Base-by-base conservation (phyloP, 2,797 vertebrate species). In the Megalops cyprinoides region DNA sequence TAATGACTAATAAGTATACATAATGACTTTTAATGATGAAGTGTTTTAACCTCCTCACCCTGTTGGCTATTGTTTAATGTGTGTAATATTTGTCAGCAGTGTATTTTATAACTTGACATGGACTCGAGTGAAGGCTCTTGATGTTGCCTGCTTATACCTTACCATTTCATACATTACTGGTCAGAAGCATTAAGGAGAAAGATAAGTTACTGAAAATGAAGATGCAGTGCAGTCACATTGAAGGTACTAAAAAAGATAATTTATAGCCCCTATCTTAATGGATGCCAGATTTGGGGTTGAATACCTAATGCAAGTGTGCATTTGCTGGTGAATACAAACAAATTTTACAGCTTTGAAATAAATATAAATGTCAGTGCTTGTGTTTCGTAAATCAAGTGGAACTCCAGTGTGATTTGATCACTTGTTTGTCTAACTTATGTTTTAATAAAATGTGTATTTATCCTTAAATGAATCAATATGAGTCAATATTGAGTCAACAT, bases 261-360 rank as follows among this genome's bases (percentile, higher is more conserved):
- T 94, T 94, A 95, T 94, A 91, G 92, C 88, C 90, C 90, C 88
- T 93, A 94, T 91, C 89, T 77, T 56, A 77, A 77, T 77, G 89
- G 89, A 92, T 87, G 90, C 80, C 88, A 91, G 91, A 91, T 93
- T 93, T 84, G 87, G 90, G 88, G 88, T 85, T 92, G 94, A 93
- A 94, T 95, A 82, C 90, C 84, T 93, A 93, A 94, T 92, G 84
- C 91, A 89, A 80, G 84, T 82, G 82, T 86, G 92, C 93, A 94
- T 91, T 93, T 93, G 90, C 90, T 92, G 89, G 88, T 31, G 93
- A 92, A 94, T 95, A 94, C 92, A 93, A 93, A 95, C 95, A 89
- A 92, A 92, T 88, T 89, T 87, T 89, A 86, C 86, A 79, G 55
- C 53, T 69, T 39, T 77, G 65, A n/a, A n/a, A 12, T 65, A 34